Conservation (phyloP, 2,113 vertebrate genomes). For the Xiphias gladius region DNA sequence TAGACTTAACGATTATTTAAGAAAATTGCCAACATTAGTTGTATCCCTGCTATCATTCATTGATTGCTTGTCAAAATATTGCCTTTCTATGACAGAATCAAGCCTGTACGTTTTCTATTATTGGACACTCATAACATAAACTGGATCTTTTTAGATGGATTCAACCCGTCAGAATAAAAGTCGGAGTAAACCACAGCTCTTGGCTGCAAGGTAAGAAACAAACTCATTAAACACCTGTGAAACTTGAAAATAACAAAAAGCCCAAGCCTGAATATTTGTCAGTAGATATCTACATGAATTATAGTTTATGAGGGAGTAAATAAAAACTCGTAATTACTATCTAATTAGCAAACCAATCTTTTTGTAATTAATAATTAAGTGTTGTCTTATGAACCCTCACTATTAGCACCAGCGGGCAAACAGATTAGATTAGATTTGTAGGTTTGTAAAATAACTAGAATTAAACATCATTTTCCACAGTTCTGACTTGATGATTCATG, state of each 20-base stretch:
- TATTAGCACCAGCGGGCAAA: neutral
- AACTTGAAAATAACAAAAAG: slow-evolving; percentile 2
- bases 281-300: neutral
- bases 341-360: neutral
- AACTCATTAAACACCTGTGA: neutral
- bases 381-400: neutral
- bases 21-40: neutral
- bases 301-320: neutral
- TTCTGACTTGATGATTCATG: neutral
- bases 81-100: neutral
- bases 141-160: too few relatives aligned
- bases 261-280: neutral
- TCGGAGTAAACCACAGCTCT: neutral
- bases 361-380: neutral
- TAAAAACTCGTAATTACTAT: neutral
- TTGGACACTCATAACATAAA: too few relatives aligned
- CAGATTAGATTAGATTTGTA: too few relatives aligned
- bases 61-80: neutral
- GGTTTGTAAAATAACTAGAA: too few relatives aligned
- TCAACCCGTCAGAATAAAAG: too few relatives aligned
- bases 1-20: too few relatives aligned
- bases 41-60: neutral
- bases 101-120: too few relatives aligned
- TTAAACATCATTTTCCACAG: neutral
- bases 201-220: too few relatives aligned